These are phyloP conservation scores for Diadophis punctatus DNA, from an alignment of 2,113 vertebrate genomes.

Conservation along the genomic window DNA sequence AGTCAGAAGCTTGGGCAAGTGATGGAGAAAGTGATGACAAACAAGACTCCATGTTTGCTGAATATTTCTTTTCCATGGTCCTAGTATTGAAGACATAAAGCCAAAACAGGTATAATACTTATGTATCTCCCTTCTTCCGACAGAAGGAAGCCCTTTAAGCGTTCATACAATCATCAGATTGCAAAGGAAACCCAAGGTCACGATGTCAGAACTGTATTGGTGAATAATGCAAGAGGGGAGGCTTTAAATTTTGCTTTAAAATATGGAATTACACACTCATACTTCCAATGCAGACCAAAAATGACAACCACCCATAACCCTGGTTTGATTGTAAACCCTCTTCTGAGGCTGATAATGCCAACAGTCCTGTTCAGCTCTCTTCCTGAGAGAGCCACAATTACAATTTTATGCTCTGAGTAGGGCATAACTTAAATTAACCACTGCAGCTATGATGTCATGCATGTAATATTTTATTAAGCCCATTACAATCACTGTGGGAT, in stretches of 20 bases:
- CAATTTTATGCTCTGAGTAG: neutral
- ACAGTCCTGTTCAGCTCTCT: neutral
- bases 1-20: neutral
- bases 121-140: neutral
- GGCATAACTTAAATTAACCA: neutral
- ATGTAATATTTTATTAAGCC: neutral
- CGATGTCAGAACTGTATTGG: neutral
- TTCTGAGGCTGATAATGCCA: neutral
- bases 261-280: neutral
- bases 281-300: neutral
- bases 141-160: neutral
- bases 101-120: neutral
- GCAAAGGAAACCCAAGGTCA: neutral
- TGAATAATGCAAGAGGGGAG: neutral
- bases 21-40: neutral
- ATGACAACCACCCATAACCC: neutral
- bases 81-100: neutral
- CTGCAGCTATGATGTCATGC: neutral
- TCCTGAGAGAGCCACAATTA: neutral
- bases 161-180: neutral
- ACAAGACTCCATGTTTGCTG: neutral
- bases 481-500: neutral
- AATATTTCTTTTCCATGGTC: neutral
- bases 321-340: neutral
- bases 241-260: neutral